Conservation (phyloP, 2,113 vertebrate genomes). For the Nothobranchius kuhntae region DNA sequence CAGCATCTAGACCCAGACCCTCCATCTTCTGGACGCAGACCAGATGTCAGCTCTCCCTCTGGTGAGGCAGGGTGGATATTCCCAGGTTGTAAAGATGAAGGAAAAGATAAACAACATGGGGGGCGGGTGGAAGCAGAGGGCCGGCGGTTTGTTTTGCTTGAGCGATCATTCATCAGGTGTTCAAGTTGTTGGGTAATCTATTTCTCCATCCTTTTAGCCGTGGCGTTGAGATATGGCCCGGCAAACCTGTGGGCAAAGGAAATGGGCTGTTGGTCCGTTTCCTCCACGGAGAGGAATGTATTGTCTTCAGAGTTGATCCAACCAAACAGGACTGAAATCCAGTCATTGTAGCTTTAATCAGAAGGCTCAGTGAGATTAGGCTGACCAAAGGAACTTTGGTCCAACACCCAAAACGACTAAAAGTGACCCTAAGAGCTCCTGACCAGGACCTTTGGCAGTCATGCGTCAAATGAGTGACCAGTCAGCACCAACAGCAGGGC, state of each 20-base stretch:
- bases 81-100: slow-evolving; percentile 62
- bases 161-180: slow-evolving; percentile 55
- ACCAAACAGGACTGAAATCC: background rate
- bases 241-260: slow-evolving; percentile 27
- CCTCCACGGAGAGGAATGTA: slow-evolving; percentile 28
- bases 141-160: slow-evolving; percentile 40
- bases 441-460: background rate
- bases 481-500: background rate
- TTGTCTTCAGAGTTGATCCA: slow-evolving; percentile 18
- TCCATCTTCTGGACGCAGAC: slow-evolving; percentile 43
- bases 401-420: too few relatives aligned
- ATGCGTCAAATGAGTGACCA: background rate
- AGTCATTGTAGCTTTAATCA: too few relatives aligned
- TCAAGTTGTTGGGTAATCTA: slow-evolving; percentile 38
- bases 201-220: slow-evolving; percentile 33
- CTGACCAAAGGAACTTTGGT: background rate
- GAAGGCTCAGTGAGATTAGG: too few relatives aligned
- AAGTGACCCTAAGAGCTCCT: background rate
- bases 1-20: background rate
- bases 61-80: slow-evolving; percentile 23
- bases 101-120: slow-evolving; percentile 57
- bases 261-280: slow-evolving; percentile 39
- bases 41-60: slow-evolving; percentile 45
- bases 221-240: slow-evolving; percentile 34
- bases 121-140: background rate